Conservation (phyloP, 2,797 vertebrate genomes). For the Alcedo atthis region DNA sequence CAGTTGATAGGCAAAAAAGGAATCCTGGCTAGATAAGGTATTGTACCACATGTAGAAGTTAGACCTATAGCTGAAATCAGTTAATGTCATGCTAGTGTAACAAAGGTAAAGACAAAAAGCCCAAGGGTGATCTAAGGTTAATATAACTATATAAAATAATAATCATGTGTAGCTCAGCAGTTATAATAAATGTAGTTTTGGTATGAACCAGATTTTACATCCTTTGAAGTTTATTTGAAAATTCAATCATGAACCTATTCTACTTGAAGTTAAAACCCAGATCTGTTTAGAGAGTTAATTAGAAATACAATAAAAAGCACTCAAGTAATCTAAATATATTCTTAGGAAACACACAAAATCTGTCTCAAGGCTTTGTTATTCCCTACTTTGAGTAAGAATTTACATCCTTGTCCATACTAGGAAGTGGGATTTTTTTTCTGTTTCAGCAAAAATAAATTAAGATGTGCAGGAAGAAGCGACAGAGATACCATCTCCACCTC, state of each 20-base stretch:
- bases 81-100: background rate
- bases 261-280: background rate
- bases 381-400: background rate
- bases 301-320: background rate
- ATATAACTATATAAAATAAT: too few species aligned
- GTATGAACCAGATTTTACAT: background rate
- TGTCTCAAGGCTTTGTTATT: background rate
- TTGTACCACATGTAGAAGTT: background rate
- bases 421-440: accelerated
- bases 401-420: background rate
- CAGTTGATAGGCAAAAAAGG: background rate
- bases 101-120: background rate
- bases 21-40: background rate
- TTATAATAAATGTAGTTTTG: background rate
- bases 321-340: background rate
- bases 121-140: background rate
- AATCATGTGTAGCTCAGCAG: background rate
- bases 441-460: background rate
- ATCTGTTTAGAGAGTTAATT: background rate
- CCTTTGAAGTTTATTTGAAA: background rate
- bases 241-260: background rate
- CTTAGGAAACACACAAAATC: background rate
- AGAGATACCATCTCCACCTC: background rate
- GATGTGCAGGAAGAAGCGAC: background rate
- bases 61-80: background rate